Conservation (phyloP, 2,797 vertebrate species). For the Chiloscyllium punctatum region DNA sequence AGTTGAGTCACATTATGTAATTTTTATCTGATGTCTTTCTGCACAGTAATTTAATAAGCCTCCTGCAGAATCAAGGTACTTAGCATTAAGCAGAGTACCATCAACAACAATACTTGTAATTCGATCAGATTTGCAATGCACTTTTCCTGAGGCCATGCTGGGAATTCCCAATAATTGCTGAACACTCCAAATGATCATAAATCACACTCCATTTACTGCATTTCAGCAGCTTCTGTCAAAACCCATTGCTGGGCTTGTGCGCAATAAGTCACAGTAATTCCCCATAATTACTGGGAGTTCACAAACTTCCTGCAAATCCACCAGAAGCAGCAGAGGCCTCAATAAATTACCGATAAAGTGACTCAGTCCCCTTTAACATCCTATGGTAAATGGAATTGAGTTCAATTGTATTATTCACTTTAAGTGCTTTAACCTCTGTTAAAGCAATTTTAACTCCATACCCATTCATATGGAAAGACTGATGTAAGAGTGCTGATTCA, state of each 20-base stretch:
- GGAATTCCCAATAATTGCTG: background rate
- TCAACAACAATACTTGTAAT: background rate
- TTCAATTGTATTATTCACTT: background rate
- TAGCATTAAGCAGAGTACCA: background rate
- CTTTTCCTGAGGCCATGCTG: background rate
- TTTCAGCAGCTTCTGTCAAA: background rate
- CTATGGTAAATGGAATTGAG: background rate
- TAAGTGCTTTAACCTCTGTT: background rate
- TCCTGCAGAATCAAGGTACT: background rate
- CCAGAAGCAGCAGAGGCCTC: background rate
- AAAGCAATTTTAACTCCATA: background rate
- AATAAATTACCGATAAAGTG: background rate
- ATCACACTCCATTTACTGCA: background rate
- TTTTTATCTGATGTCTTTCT: background rate
- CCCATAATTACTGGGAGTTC: background rate
- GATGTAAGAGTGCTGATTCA: background rate
- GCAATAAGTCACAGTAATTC: background rate
- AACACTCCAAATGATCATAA: background rate
- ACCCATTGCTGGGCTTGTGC: background rate
- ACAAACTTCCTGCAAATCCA: background rate
- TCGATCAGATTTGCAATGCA: background rate
- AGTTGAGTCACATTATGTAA: background rate
- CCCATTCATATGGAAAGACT: no score
- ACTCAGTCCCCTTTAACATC: background rate
- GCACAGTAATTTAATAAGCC: background rate